A percentile compares a stretch with the other conserved stretches of the same genome.
These are phyloP conservation scores for Tetranychus piercei DNA, from an alignment of 2,888 invertebrate species.

Conservation along the genomic window DNA sequence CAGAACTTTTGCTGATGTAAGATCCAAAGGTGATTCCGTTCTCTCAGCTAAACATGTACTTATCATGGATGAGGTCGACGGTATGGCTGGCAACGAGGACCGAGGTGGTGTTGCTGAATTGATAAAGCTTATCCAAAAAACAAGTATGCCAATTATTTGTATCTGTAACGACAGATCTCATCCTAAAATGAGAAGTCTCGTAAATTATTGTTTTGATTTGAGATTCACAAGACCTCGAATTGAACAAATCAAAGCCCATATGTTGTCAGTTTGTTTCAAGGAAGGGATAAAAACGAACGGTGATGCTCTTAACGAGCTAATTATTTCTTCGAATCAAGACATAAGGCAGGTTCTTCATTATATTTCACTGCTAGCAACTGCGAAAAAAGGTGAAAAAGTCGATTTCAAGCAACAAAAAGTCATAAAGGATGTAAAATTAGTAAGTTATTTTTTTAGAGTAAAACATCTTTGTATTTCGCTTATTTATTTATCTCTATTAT, in stretches of 20 bases:
- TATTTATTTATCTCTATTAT: conserved; percentile 24
- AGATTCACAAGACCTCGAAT: conserved; percentile 60
- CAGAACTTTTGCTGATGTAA: conserved; percentile 30
- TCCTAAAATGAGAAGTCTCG: conserved; percentile 74
- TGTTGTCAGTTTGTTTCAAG: conserved; percentile 76
- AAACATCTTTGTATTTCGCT: conserved; percentile 21
- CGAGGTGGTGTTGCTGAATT: conserved; percentile 85
- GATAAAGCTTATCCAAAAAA: conserved; percentile 67
- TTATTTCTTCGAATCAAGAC: conserved; percentile 71
- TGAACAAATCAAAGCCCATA: conserved; percentile 77
- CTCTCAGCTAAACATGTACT: conserved; percentile 56
- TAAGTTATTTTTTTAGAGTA: conserved; percentile 31
- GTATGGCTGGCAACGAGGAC: conserved; percentile 98
- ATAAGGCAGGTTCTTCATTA: conserved; percentile 70
- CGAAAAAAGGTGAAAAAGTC: conserved; percentile 35
- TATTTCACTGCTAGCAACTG: conserved; percentile 56
- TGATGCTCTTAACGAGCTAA: conserved; percentile 61
- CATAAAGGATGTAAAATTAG: conserved; percentile 63
- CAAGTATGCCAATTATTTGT: conserved; percentile 74
- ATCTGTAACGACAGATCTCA: conserved; percentile 90
- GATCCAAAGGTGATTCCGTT: conserved; percentile 6
- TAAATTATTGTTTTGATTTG: conserved; percentile 84
- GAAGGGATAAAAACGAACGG: conserved; percentile 34
- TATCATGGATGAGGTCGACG: conserved; percentile 99
- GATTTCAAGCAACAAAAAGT: background rate